Conservation (phyloP, 1,140 invertebrate species). For the Pseudomyrmex concolor region DNA sequence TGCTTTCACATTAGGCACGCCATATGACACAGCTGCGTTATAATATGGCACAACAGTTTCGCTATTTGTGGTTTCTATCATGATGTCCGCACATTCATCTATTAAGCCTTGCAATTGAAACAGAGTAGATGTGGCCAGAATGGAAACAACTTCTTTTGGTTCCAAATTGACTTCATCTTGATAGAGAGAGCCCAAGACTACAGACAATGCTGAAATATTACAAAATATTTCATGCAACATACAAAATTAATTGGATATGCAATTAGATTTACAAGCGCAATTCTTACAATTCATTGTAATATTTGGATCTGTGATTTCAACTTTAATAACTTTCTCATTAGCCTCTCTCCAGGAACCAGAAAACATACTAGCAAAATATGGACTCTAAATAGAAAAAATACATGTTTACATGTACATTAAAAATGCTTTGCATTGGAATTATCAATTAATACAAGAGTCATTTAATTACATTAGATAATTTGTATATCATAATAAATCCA, state of each 20-base stretch:
- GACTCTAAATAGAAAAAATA: constrained; percentile 87
- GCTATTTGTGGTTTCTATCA: constrained; percentile 91
- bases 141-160: constrained; percentile 89
- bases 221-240: neutral
- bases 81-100: constrained; percentile 90
- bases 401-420: constrained; percentile 4
- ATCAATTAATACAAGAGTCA: too few species aligned
- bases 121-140: constrained; percentile 91
- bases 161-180: constrained; percentile 91
- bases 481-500: too few species aligned
- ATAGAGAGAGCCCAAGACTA: constrained; percentile 92
- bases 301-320: constrained; percentile 91
- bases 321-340: constrained; percentile 88
- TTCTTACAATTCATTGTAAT: constrained; percentile 89
- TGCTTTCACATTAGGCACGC: constrained; percentile 87
- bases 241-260: neutral
- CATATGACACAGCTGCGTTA: constrained; percentile 89
- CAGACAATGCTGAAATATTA: constrained; percentile 86
- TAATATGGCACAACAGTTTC: constrained; percentile 90
- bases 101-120: constrained; percentile 92
- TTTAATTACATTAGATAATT: neutral
- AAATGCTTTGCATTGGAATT: neutral
- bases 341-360: constrained; percentile 92
- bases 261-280: neutral
- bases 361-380: constrained; percentile 94